These are phyloP conservation scores for Blennius ocellaris DNA, from an alignment of 2,113 vertebrate species.

Conservation along the genomic window DNA sequence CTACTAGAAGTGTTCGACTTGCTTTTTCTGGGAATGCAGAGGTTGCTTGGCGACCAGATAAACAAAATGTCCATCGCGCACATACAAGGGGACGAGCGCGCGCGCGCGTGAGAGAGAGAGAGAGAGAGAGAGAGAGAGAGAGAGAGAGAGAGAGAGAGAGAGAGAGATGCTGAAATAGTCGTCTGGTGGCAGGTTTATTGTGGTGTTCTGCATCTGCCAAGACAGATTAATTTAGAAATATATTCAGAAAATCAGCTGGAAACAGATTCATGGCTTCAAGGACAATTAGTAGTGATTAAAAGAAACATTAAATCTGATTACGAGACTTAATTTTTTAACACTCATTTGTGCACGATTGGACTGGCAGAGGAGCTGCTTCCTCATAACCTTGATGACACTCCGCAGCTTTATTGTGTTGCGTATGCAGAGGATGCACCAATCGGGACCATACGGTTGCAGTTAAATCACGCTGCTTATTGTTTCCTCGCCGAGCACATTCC, in stretches of 20 bases:
- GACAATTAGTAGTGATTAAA: not conserved
- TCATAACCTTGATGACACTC: not conserved
- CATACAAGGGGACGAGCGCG: no score
- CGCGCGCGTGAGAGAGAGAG: no score
- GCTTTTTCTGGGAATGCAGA: no score
- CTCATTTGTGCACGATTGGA: not conserved
- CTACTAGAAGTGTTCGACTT: no score
- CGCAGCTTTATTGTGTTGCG: constrained; percentile 7
- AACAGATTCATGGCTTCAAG: not conserved
- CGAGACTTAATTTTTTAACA: not conserved
- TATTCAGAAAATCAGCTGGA: not conserved
- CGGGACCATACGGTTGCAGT: constrained; percentile 31
- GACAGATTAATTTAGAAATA: no score
- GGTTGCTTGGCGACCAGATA: no score
- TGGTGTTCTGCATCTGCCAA: no score
- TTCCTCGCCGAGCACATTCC: constrained; percentile 37
- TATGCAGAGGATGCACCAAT: constrained; percentile 16
- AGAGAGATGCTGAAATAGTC: no score
- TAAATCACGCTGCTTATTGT: constrained; percentile 41
- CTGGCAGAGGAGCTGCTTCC: not conserved
- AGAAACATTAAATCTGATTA: not conserved
- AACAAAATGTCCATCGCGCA: no score
- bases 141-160: no score
- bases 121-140: no score
- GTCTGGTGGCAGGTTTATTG: no score